A percentile compares a stretch with the other conserved stretches of the same genome.
phyloP scores from a whole-genome alignment of 2,797 vertebrate genomes.

The Poeciliopsis turneri region DNA sequence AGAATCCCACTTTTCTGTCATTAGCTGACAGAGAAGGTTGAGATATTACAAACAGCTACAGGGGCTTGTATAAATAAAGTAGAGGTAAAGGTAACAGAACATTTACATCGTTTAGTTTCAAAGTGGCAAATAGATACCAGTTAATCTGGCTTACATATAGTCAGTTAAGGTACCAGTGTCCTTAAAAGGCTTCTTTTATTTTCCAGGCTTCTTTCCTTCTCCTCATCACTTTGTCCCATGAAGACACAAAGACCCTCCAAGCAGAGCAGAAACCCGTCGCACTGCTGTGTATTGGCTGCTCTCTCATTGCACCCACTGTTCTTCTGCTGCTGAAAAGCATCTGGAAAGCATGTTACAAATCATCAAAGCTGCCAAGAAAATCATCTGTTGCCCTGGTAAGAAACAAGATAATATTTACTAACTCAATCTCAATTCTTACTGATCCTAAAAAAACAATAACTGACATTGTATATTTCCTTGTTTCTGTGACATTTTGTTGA shows the following conservation, averaged over 20 bases:
- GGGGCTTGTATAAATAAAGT: background rate
- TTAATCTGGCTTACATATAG: no score
- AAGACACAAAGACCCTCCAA: constrained; percentile 33
- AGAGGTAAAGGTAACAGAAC: background rate
- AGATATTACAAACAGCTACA: no score
- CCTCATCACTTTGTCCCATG: constrained; percentile 65
- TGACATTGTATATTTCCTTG: background rate
- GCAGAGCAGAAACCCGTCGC: constrained; percentile 55
- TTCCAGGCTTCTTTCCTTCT: constrained; percentile 71
- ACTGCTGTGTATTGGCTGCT: constrained; percentile 69
- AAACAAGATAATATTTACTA: background rate
- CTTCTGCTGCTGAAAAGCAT: constrained; percentile 63
- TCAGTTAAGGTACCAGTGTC: background rate
- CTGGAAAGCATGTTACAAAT: constrained; percentile 75
- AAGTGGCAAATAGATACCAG: no score
- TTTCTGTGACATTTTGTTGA: background rate
- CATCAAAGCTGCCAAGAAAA: constrained; percentile 62
- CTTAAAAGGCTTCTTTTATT: background rate
- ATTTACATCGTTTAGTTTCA: background rate
- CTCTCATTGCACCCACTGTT: constrained; percentile 63
- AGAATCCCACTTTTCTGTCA: background rate
- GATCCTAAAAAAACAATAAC: background rate
- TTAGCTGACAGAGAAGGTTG: no score
- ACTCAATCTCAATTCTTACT: background rate
- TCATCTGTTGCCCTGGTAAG: constrained; percentile 59